Evolutionary conservation across 2,888 invertebrate species (phyloP).

Genomic region (Cyclophora punctaria): DNA sequence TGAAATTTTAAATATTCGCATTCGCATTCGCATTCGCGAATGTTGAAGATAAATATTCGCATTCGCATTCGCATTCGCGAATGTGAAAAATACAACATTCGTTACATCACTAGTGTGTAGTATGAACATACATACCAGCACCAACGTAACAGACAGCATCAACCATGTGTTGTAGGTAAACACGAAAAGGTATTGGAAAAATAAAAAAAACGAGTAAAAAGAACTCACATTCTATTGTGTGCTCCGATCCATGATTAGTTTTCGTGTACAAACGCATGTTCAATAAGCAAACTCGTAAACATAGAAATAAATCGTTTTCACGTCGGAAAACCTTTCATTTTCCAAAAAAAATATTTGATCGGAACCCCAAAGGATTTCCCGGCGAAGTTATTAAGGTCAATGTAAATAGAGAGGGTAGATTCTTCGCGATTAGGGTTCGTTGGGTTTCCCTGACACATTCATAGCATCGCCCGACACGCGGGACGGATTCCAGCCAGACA

Average conservation of each 20-base stretch:
- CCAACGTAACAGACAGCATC: too few relatives aligned
- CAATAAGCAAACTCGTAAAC: conserved; percentile 8
- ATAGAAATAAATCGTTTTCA: conserved; percentile 19
- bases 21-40: too few relatives aligned
- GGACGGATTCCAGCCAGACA: neutral
- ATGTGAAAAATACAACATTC: too few relatives aligned
- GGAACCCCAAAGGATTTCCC: conserved; percentile 24
- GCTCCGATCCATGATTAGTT: conserved; percentile 3
- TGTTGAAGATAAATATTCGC: too few relatives aligned
- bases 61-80: too few relatives aligned
- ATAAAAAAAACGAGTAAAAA: too few relatives aligned
- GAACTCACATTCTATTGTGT: too few relatives aligned
- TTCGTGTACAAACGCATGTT: conserved; percentile 2
- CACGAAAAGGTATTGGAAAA: too few relatives aligned
- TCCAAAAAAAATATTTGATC: conserved; percentile 38
- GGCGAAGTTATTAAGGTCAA: conserved; percentile 41
- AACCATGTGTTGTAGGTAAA: too few relatives aligned
- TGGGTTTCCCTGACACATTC: conserved; percentile 32
- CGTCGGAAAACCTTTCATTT: conserved; percentile 22
- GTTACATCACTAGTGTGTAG: too few relatives aligned
- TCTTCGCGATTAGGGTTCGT: conserved; percentile 33
- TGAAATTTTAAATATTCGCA: too few relatives aligned
- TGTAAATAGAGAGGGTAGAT: conserved; percentile 43
- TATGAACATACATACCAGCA: too few relatives aligned
- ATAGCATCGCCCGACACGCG: conserved; percentile 24